Evolutionary conservation across 2,113 vertebrate genomes (phyloP).

Genomic region (Coregonus clupeaformis): DNA sequence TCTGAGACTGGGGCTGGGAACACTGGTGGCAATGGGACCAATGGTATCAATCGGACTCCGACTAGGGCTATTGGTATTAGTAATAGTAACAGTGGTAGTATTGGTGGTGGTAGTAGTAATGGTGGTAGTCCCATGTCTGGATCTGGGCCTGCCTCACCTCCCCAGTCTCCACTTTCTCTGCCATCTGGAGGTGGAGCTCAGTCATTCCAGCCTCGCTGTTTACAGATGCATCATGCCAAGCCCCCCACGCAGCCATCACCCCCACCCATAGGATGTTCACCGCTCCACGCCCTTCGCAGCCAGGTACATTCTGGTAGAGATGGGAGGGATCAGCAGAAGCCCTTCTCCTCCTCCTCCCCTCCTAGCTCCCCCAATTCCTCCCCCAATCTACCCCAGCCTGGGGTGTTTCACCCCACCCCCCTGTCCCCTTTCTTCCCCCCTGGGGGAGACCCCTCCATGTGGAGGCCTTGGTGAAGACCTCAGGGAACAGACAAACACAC

Average conservation of each 20-base stretch:
- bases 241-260: too few relatives aligned
- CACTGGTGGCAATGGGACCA: neutral
- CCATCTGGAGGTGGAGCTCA: neutral
- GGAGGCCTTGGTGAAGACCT: conserved; percentile 60
- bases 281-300: too few relatives aligned
- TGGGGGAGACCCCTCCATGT: conserved; percentile 58
- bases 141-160: conserved; percentile 12
- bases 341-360: neutral
- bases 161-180: conserved; percentile 24
- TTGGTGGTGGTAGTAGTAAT: neutral
- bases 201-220: neutral
- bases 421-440: conserved; percentile 34
- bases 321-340: neutral
- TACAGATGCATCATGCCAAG: neutral
- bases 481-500: neutral
- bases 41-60: neutral
- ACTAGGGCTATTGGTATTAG: neutral
- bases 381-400: neutral
- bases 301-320: too few relatives aligned
- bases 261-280: too few relatives aligned
- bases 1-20: neutral
- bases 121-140: conserved; percentile 21
- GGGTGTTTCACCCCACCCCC: neutral
- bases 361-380: neutral
- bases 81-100: neutral